These are phyloP conservation scores for Dolomedes plantarius DNA, from an alignment of 2,888 invertebrate species.

Conservation along the genomic window DNA sequence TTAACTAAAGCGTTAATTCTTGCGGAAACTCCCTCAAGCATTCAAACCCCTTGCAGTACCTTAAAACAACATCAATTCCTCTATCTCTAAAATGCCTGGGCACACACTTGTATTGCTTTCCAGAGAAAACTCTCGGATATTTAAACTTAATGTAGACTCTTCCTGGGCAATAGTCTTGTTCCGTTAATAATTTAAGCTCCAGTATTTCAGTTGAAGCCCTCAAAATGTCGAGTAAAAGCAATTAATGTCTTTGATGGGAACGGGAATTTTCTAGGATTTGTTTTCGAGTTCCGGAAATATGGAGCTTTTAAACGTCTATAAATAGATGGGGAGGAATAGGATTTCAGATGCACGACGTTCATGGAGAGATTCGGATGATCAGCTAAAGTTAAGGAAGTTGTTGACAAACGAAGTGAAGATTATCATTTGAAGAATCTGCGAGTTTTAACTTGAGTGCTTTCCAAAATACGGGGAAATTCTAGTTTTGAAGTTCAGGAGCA, in stretches of 20 bases:
- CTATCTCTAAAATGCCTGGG: background rate
- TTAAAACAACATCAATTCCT: constrained; percentile 1
- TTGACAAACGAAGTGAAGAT: background rate
- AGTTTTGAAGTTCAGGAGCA: too few relatives aligned
- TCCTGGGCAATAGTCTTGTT: background rate
- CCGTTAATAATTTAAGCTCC: background rate
- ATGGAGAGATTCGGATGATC: background rate
- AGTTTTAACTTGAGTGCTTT: too few relatives aligned
- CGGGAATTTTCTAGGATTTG: background rate
- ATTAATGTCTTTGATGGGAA: background rate
- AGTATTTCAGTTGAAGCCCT: background rate
- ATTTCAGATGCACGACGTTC: background rate
- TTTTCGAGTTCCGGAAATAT: background rate
- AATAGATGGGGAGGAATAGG: background rate
- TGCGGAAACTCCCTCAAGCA: background rate
- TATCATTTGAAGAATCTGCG: background rate
- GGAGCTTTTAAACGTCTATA: background rate
- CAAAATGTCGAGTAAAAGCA: background rate
- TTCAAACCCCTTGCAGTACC: background rate
- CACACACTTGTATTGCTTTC: background rate
- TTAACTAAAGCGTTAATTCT: background rate
- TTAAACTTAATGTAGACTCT: background rate
- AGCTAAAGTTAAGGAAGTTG: background rate
- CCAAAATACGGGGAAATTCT: too few relatives aligned
- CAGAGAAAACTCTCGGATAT: background rate